A percentile compares a stretch with the other conserved stretches of the same genome.
phyloP scores from a whole-genome alignment of 2,888 invertebrate genomes.

The Cryptocephalus moraei region DNA sequence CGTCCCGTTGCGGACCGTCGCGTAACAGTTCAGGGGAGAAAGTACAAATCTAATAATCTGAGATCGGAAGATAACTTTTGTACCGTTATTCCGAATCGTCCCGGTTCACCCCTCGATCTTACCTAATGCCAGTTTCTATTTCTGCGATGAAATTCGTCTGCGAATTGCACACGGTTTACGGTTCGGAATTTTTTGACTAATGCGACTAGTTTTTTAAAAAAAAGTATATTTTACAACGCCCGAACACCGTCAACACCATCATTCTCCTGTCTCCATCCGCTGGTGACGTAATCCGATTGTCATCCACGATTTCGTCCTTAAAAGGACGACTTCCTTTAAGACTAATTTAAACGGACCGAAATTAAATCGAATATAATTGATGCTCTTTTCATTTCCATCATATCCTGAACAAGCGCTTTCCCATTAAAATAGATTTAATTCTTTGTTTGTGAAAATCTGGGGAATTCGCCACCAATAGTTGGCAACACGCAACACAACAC shows the following conservation, averaged over 20 bases:
- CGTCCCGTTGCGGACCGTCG: background rate
- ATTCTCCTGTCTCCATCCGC: constrained; percentile 21
- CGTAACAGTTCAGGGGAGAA: background rate
- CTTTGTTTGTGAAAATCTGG: too few relatives aligned
- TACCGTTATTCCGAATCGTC: constrained; percentile 7
- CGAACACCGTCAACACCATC: constrained; percentile 30
- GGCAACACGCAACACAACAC: too few relatives aligned
- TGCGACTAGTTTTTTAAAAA: constrained; percentile 5
- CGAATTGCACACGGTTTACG: background rate
- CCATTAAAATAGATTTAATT: too few relatives aligned
- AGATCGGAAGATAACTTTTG: background rate
- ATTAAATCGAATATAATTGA: background rate
- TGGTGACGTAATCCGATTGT: constrained; percentile 28
- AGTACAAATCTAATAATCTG: constrained; percentile 1
- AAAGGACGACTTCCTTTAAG: background rate
- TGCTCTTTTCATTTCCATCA: too few relatives aligned
- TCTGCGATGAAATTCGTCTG: background rate
- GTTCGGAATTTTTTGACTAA: background rate
- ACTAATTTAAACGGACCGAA: background rate
- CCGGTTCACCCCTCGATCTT: background rate
- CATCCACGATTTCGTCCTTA: too few relatives aligned
- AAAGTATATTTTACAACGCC: constrained; percentile 29
- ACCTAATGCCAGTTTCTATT: background rate
- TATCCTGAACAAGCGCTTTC: too few relatives aligned
- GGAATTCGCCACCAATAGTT: too few relatives aligned